Evolutionary conservation across 2,888 invertebrate genomes (phyloP), one percentile per base, ranked within the genome.

Genomic region (Anthophora plumipes): DNA sequence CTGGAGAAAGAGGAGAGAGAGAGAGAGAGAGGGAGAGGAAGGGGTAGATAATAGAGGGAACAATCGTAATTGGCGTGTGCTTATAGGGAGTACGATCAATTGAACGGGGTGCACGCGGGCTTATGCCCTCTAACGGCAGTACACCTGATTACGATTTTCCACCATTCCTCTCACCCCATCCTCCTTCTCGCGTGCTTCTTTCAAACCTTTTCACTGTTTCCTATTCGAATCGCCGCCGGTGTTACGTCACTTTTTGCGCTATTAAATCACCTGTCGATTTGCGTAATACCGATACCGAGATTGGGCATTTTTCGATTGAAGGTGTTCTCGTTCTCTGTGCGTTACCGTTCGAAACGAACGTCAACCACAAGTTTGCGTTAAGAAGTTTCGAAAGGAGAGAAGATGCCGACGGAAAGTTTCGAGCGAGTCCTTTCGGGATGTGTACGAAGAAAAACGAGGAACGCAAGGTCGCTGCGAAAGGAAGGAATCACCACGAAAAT

Each of bases 61-160:
- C 80, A 64, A 86, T 87, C 78, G 78, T 80, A 86, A 87, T 85
- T 87, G 85, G 74, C 67, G 84, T 70, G 70, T 70, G 73, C 68
- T 79, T 79, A 73, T 79, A 70, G 82, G 68, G 54, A 71, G 73
- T 60, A 84, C 67, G 76, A 86, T 86, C 82, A 77, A 86, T 86
- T 86, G 82, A 86, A 77, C 48, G 71, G 39, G 66, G 79, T 68
- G 75, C 73, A 60, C 79, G 67, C 69, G 48, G 25, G 64, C 22
- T 64, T 57, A 31, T n/a, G 60, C 43, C 31, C 69, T 60, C 22
- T 52, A 61, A 68, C 71, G 75, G 71, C 68, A 52, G 39, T 52
- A n/a, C 31, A 55, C 60, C 61, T n/a, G 59, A 74, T 77, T 67
- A 70, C 66, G 68, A 69, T 80, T 46, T 54, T 31, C 54, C 17